phyloP scores from a whole-genome alignment of 1,140 invertebrate genomes.

The Pachypsylla venusta region DNA sequence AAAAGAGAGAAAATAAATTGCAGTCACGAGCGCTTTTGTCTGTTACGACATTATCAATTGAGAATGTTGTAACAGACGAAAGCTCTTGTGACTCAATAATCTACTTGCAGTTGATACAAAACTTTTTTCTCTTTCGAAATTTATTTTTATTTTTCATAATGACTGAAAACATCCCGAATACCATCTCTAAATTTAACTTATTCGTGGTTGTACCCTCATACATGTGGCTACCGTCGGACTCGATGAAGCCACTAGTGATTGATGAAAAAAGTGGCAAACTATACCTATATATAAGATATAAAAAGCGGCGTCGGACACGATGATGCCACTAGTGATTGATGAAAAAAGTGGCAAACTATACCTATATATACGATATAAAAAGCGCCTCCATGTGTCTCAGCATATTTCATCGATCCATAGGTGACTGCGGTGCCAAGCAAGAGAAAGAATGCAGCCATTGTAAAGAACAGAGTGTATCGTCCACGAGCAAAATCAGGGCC shows the following conservation, averaged over 20 bases:
- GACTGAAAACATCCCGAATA: too few species aligned
- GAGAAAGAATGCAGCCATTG: constrained; percentile 53
- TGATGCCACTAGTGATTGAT: not conserved
- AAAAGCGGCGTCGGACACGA: constrained; percentile 40
- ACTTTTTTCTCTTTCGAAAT: too few species aligned
- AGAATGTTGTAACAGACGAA: too few species aligned
- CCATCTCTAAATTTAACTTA: not conserved
- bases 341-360: constrained; percentile 30
- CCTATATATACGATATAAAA: constrained; percentile 64
- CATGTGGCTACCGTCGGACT: constrained; percentile 31
- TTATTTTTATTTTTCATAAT: too few species aligned
- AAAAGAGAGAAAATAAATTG: too few species aligned
- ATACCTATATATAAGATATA: constrained; percentile 67
- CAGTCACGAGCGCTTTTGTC: too few species aligned
- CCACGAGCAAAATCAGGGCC: constrained; percentile 65
- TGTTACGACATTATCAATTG: too few species aligned
- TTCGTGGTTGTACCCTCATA: not conserved
- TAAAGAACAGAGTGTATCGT: constrained; percentile 62
- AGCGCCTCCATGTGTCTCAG: constrained; percentile 47
- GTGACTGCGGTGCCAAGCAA: constrained; percentile 68
- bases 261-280: constrained; percentile 24
- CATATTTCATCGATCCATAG: constrained; percentile 37
- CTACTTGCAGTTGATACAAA: too few species aligned
- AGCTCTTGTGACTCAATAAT: too few species aligned
- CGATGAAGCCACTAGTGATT: not conserved